Percentiles rank a stretch among this genome's conserved stretches.
These are phyloP conservation scores for Boloria euphrosyne DNA, from an alignment of 2,888 invertebrate genomes.

Conservation along the genomic window DNA sequence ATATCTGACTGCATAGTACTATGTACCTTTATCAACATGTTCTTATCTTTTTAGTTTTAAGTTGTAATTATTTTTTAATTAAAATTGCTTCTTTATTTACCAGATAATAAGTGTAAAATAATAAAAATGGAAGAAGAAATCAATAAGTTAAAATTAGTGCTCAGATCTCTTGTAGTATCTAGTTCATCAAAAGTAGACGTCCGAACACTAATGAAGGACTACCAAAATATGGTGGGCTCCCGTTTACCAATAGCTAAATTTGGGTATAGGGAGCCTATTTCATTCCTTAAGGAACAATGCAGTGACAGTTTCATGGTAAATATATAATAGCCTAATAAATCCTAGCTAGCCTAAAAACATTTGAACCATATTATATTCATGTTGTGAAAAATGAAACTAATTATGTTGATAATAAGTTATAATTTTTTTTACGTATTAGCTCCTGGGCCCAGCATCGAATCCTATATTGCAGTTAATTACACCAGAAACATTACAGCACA, in stretches of 20 bases:
- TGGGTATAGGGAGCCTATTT: constrained; percentile 59
- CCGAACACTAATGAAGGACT: constrained; percentile 61
- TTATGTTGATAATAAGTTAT: background rate
- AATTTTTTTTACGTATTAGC: constrained; percentile 48
- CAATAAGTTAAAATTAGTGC: constrained; percentile 56
- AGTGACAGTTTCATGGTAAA: constrained; percentile 68
- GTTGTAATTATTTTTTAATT: no score
- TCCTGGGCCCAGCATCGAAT: constrained; percentile 55
- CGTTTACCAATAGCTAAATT: constrained; percentile 55
- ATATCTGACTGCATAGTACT: no score
- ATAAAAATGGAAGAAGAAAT: constrained; percentile 60
- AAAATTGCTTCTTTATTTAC: no score
- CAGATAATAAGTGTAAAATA: no score
- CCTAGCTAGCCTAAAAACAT: background rate
- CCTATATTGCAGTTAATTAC: constrained; percentile 68
- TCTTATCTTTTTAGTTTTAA: no score
- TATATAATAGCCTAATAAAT: constrained; percentile 2
- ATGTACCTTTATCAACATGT: no score
- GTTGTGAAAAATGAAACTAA: no score
- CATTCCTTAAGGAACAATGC: constrained; percentile 63
- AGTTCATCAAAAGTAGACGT: constrained; percentile 63
- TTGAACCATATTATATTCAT: background rate
- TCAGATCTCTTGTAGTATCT: constrained; percentile 71
- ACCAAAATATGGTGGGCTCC: constrained; percentile 60
- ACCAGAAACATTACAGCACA: constrained; percentile 65